Conservation (phyloP, 2,888 invertebrate species). For the Mythimna loreyi region DNA sequence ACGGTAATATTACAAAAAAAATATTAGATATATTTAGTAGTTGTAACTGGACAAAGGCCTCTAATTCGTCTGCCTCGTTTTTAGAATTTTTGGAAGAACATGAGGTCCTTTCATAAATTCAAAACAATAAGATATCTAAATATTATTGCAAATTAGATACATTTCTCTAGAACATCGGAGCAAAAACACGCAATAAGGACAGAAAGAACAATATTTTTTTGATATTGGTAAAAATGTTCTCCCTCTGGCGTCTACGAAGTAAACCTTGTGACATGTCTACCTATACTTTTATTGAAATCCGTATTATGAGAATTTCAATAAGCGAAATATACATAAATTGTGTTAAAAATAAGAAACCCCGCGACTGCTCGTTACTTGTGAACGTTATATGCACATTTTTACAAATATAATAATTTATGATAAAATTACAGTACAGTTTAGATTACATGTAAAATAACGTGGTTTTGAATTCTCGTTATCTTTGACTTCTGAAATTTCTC, state of each 20-base stretch:
- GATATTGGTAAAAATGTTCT: constrained; percentile 1
- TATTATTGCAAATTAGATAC: constrained; percentile 28
- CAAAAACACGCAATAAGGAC: background rate
- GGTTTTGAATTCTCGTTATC: no score
- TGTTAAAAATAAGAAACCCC: constrained; percentile 14
- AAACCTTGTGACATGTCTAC: constrained; percentile 20
- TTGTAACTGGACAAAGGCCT: no score
- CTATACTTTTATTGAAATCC: constrained; percentile 37
- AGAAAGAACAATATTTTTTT: constrained; percentile 19
- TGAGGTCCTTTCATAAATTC: no score
- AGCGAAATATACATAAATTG: constrained; percentile 25
- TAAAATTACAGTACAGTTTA: background rate
- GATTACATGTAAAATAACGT: no score
- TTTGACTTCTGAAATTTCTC: no score
- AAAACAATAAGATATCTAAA: background rate
- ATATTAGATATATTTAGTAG: no score
- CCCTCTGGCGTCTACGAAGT: constrained; percentile 11
- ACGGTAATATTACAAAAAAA: no score
- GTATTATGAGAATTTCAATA: constrained; percentile 42
- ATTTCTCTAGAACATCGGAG: constrained; percentile 1
- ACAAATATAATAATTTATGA: background rate
- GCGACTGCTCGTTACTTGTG: constrained; percentile 8
- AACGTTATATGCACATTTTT: background rate
- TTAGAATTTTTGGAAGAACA: no score
- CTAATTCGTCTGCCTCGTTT: no score